These are phyloP conservation scores for Poecilia velifera DNA, from an alignment of 2,797 vertebrate species.

Conservation along the genomic window DNA sequence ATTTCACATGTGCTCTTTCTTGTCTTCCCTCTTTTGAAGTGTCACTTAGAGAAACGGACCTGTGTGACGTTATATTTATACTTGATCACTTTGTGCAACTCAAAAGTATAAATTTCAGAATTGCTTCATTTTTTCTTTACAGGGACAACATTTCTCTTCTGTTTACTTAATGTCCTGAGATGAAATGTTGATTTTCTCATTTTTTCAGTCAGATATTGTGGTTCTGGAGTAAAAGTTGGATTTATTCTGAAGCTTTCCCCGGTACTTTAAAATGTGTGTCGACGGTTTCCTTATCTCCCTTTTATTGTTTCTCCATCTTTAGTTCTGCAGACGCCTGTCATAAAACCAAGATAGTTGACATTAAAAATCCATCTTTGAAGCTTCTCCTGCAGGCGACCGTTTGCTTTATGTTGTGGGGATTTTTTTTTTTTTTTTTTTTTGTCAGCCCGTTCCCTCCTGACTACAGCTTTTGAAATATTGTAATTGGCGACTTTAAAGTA, in stretches of 20 bases:
- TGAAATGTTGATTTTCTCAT: background rate
- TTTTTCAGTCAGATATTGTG: background rate
- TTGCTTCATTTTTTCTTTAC: background rate
- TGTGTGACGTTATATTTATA: background rate
- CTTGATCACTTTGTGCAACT: background rate
- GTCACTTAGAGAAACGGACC: background rate
- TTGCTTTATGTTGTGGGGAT: conserved; percentile 59
- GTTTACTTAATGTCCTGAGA: background rate
- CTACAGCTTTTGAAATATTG: conserved; percentile 71
- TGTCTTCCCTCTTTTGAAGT: background rate
- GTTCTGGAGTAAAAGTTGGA: background rate
- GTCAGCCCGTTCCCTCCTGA: conserved; percentile 44
- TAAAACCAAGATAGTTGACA: conserved; percentile 41
- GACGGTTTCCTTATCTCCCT: background rate
- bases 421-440: conserved; percentile 19
- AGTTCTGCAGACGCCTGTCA: conserved; percentile 40
- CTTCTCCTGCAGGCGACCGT: conserved; percentile 43
- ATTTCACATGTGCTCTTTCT: background rate
- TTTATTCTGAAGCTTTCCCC: background rate
- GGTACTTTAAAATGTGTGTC: background rate
- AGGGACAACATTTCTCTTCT: background rate
- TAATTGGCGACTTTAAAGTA: conserved; percentile 72
- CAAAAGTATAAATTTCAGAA: background rate
- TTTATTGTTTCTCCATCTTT: conserved; percentile 33
- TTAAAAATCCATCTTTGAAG: conserved; percentile 59